Percentiles rank a stretch among this genome's conserved stretches.
These are phyloP conservation scores for Momotus momota DNA, from an alignment of 2,797 vertebrate species.

Conservation along the genomic window DNA sequence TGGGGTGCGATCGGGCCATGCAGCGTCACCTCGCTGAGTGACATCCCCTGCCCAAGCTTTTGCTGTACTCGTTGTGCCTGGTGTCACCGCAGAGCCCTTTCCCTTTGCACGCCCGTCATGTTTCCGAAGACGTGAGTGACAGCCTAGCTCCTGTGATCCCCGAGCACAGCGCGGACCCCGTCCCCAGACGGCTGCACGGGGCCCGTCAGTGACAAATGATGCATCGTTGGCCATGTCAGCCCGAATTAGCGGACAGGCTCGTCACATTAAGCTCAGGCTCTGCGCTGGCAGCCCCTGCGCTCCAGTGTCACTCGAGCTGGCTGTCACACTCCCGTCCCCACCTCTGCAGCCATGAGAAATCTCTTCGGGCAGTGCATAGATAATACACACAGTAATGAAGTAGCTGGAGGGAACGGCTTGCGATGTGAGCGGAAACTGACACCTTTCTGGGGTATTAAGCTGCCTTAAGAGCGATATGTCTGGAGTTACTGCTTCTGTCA, in stretches of 20 bases:
- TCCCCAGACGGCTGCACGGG: slow-evolving; percentile 23
- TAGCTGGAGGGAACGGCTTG: neutral
- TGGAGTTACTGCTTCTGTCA: neutral
- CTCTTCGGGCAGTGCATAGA: slow-evolving; percentile 28
- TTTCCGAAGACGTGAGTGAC: neutral
- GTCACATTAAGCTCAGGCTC: slow-evolving; percentile 60
- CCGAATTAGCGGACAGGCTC: slow-evolving; percentile 67
- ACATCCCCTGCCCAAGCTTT: neutral
- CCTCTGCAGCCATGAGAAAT: slow-evolving; percentile 35
- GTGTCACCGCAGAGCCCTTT: neutral
- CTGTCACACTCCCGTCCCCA: slow-evolving; percentile 8
- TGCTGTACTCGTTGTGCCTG: neutral
- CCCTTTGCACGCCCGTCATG: neutral
- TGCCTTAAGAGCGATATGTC: neutral
- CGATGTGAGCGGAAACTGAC: neutral
- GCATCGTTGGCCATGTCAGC: slow-evolving; percentile 71
- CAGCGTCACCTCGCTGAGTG: accelerated
- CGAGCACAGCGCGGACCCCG: neutral
- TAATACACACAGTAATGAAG: neutral
- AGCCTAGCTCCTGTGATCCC: neutral
- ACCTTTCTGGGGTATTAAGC: neutral
- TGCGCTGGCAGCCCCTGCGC: slow-evolving; percentile 60
- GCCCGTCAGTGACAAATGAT: neutral
- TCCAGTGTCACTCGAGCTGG: slow-evolving; percentile 55
- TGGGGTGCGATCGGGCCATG: accelerated